Percentiles rank a stretch among this genome's conserved stretches.
Evolutionary conservation across 2,888 invertebrate genomes (phyloP).

Genomic region (Escarpia spicata): DNA sequence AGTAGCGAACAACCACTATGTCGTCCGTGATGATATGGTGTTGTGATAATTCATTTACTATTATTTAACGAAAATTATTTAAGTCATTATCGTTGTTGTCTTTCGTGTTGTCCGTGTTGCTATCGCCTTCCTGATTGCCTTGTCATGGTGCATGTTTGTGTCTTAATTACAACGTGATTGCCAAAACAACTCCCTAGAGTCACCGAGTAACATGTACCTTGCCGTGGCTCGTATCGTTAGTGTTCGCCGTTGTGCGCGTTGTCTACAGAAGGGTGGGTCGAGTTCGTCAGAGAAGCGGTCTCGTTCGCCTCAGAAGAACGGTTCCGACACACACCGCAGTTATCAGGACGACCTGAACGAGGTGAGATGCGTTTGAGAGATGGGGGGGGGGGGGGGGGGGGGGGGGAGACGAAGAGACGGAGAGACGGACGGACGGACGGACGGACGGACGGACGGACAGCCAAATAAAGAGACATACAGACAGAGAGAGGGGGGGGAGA

Average conservation of each 20-base stretch:
- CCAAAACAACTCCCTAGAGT: background rate
- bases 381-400: no score
- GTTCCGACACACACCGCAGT: background rate
- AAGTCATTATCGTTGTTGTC: background rate
- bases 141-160: background rate
- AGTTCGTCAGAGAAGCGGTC: background rate
- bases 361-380: background rate
- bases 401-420: no score
- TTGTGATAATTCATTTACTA: background rate
- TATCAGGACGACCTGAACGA: conserved; percentile 24
- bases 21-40: background rate
- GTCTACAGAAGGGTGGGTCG: conserved; percentile 1
- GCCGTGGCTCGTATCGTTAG: background rate
- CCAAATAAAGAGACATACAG: no score
- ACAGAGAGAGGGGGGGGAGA: no score
- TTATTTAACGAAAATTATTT: background rate
- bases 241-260: background rate
- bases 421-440: no score
- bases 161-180: background rate
- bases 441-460: no score
- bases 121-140: background rate
- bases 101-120: background rate
- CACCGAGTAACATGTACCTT: background rate
- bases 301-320: background rate
- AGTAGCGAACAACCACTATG: background rate